Evolutionary conservation across 2,888 invertebrate species (phyloP).

Genomic region (Onchidella celtica): DNA sequence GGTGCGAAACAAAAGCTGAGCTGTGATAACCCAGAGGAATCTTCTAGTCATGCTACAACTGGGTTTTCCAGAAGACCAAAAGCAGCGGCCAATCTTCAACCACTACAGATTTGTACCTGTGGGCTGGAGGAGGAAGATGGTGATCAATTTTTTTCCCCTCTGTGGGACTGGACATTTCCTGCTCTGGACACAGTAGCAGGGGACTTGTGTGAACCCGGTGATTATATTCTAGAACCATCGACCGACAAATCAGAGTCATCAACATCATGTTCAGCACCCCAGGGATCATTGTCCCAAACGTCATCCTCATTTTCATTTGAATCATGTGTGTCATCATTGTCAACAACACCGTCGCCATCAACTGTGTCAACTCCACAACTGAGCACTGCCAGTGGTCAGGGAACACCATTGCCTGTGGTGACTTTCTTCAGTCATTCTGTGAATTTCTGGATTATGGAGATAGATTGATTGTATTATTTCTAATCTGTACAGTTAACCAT

Average conservation of each 20-base stretch:
- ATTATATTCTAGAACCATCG: neutral
- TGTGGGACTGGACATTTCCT: slow-evolving; percentile 39
- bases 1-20: too few species aligned
- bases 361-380: neutral
- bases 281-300: neutral
- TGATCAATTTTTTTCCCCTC: neutral
- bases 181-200: neutral
- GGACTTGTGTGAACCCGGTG: neutral
- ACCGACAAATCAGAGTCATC: neutral
- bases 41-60: too few species aligned
- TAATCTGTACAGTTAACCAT: too few species aligned
- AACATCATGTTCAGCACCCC: neutral
- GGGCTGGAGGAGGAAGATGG: neutral
- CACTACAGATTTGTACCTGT: neutral
- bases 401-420: slow-evolving; percentile 16
- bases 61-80: too few species aligned
- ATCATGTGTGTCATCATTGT: neutral
- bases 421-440: slow-evolving; percentile 38
- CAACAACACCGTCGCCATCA: neutral
- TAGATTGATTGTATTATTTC: slow-evolving; percentile 17
- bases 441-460: slow-evolving; percentile 40
- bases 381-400: neutral
- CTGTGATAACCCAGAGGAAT: too few species aligned
- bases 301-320: neutral
- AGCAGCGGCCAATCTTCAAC: too few species aligned